Base-by-base conservation (phyloP, 2,113 vertebrate species). In the Sakesphorus luctuosus region DNA sequence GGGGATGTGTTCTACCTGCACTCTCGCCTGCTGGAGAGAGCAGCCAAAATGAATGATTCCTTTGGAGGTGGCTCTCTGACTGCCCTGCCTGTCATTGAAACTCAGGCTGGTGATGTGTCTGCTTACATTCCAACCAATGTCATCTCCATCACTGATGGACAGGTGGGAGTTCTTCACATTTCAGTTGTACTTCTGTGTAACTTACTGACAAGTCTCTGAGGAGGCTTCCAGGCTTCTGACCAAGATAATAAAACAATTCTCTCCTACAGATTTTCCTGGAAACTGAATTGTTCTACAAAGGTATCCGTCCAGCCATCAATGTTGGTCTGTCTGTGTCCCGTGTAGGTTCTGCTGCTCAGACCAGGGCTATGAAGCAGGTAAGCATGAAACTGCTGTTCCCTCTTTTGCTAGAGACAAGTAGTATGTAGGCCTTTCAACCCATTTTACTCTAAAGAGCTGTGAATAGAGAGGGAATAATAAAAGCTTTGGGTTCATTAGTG, bases 71-170 rank as follows among this genome's bases (percentile, higher is more conserved):
- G 99, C 56, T 99, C 99, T 88, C 98, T 99, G 94, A 99, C 99
- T 0, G 99, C 99, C 50, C 97, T 99, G 33, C 99, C 99, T 11
- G 99, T 99, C 91, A 99, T 99, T 6, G 99, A 99, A 91, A 99
- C 99, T 35, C 99, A 99, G 96, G 99, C 99, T 40, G 99, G 99
- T 47, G 99, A 99, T 29, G 99, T 99, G 97, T 99, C 99, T 9
- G 99, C 99, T 96, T 99, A 99, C 98, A 99, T 99, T 98, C 99
- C 99, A 94, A 99, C 99, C n/a, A 99, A 99, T 6, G 99, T 99
- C 94, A 99, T 99, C 96, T 99, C 99, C 89, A 99, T 99, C 97
- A 99, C 99, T 74, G 99, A 99, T 2, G 99, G 99, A 90, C 99
- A 99, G 99, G 99, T 99, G 82, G 77, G 86, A 12, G 49, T 50